A percentile compares a stretch with the other conserved stretches of the same genome.
phyloP scores from a whole-genome alignment of 37 sponge, comb jelly and placozoan genomes.

The Spongia lamella region DNA sequence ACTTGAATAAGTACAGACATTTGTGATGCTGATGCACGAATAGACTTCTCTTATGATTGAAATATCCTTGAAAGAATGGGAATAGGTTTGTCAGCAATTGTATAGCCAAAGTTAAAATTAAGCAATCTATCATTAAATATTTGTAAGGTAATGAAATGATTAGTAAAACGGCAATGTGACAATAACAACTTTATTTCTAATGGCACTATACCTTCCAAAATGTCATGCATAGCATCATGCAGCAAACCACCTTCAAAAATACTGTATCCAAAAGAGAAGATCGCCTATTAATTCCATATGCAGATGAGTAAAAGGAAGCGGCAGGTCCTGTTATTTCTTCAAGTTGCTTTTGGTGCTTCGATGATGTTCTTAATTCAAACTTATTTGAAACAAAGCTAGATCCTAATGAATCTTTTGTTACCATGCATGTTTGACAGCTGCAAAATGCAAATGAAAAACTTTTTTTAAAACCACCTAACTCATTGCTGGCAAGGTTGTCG shows the following conservation, averaged over 20 bases:
- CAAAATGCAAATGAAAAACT: slow-evolving; percentile 39
- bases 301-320: not conserved
- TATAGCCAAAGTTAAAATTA: slow-evolving; percentile 37
- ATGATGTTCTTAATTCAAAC: slow-evolving; percentile 3
- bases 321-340: not conserved
- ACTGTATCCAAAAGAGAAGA: slow-evolving; percentile 11
- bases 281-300: slow-evolving; percentile 23
- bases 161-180: not conserved
- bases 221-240: slow-evolving; percentile 48
- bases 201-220: slow-evolving; percentile 35
- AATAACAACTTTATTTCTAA: slow-evolving; percentile 22
- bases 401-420: not conserved
- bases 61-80: not conserved
- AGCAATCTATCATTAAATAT: slow-evolving; percentile 17
- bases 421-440: slow-evolving; percentile 37
- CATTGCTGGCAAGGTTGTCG: slow-evolving; percentile 26
- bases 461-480: slow-evolving; percentile 39
- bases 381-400: not conserved
- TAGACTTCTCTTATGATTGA: not conserved
- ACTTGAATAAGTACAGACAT: slow-evolving; percentile 2
- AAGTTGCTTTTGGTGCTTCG: slow-evolving; percentile 5
- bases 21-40: slow-evolving; percentile 26
- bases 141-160: slow-evolving; percentile 11
- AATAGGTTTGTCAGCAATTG: slow-evolving; percentile 19
- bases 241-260: slow-evolving; percentile 23